Conservation (phyloP, 2,888 invertebrate species). For the Rotaria sp. region DNA sequence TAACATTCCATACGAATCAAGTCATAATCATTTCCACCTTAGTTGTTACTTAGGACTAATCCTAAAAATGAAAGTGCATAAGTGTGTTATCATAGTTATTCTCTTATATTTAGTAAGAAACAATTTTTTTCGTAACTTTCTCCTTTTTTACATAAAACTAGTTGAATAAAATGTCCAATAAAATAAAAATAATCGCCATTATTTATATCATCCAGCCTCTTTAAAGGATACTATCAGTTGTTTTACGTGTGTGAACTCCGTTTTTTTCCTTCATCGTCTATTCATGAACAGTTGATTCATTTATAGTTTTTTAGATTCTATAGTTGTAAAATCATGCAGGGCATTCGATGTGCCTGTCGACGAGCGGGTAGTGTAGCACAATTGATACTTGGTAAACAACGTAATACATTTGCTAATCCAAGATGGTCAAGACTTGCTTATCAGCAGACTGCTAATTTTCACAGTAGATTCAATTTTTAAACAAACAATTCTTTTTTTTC, state of each 20-base stretch:
- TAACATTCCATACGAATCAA: no score
- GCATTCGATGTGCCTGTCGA: conserved; percentile 8
- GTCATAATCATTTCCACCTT: no score
- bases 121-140: background rate
- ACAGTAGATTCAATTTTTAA: background rate
- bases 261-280: background rate
- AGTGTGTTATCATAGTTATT: background rate
- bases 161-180: background rate
- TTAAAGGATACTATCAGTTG: background rate
- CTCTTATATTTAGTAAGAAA: background rate
- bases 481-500: background rate
- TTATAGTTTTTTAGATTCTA: background rate
- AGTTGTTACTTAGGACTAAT: background rate
- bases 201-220: background rate
- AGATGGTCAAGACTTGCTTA: background rate
- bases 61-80: background rate
- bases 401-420: background rate
- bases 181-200: background rate
- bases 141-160: background rate
- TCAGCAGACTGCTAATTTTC: background rate
- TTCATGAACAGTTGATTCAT: background rate
- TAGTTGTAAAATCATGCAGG: conserved; percentile 14
- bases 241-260: background rate
- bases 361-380: background rate
- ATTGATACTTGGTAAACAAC: background rate